These are phyloP conservation scores for Ameiurus melas DNA, from an alignment of 2,113 vertebrate species.

Conservation along the genomic window DNA sequence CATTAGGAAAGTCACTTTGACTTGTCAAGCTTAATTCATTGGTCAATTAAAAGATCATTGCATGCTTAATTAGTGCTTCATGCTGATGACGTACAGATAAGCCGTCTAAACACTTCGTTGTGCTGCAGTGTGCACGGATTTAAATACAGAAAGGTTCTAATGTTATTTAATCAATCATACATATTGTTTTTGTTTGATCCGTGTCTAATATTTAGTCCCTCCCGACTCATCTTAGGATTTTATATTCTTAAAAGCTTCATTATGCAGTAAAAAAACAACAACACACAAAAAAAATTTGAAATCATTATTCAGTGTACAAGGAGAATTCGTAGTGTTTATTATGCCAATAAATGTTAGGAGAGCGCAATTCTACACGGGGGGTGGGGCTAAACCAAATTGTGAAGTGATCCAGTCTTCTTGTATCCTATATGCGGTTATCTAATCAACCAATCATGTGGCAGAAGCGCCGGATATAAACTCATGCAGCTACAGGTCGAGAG, in stretches of 20 bases:
- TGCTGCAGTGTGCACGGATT: neutral
- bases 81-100: conserved; percentile 36
- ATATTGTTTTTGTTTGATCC: neutral
- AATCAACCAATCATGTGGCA: neutral
- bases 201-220: neutral
- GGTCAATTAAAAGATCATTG: conserved; percentile 45
- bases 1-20: conserved; percentile 26
- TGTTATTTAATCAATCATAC: neutral
- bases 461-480: too few species aligned
- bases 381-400: neutral
- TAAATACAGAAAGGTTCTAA: neutral
- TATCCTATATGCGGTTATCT: neutral
- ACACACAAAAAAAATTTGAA: too few species aligned
- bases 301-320: too few species aligned
- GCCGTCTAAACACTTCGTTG: conserved; percentile 6
- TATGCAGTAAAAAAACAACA: neutral
- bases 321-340: neutral
- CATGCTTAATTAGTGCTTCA: conserved; percentile 37
- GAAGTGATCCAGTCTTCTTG: neutral
- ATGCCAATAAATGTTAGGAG: neutral
- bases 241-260: neutral
- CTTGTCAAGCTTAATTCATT: conserved; percentile 40
- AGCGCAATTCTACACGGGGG: neutral
- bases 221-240: neutral
- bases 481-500: neutral